phyloP scores from a whole-genome alignment of 1,140 invertebrate species.

The Cotesia chilonis region DNA sequence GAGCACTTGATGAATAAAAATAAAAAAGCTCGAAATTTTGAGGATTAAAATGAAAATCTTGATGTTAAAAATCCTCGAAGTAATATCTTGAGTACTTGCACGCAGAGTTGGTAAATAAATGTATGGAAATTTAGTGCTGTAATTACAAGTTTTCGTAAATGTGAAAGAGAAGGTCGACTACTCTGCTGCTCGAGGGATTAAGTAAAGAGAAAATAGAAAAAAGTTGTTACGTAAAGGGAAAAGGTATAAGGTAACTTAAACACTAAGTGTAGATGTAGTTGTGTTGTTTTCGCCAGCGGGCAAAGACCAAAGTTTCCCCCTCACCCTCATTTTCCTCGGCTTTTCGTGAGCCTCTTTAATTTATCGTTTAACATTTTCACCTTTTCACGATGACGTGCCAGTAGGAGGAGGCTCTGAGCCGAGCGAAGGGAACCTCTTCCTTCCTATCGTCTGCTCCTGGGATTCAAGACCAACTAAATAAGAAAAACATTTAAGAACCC shows the following conservation, averaged over 20 bases:
- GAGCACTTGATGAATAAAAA: no score
- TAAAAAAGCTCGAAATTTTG: no score
- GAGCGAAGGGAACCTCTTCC: not conserved
- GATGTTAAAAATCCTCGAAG: no score
- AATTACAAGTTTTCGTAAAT: constrained; percentile 9
- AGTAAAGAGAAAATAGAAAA: constrained; percentile 3
- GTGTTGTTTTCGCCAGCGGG: constrained; percentile 28
- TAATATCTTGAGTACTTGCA: no score
- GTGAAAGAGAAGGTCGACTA: not conserved
- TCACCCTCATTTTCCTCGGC: constrained; percentile 15
- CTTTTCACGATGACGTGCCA: constrained; percentile 17
- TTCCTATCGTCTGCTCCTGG: not conserved
- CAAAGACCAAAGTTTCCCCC: constrained; percentile 35
- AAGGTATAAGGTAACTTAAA: constrained; percentile 5
- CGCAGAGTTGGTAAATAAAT: not conserved
- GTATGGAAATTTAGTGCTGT: not conserved
- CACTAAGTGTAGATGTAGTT: constrained; percentile 1
- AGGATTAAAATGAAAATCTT: no score
- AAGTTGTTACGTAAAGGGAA: not conserved
- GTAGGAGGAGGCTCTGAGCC: not conserved
- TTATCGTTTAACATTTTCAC: constrained; percentile 30
- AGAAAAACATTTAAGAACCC: constrained; percentile 8
- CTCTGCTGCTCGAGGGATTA: not conserved
- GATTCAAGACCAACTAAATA: not conserved
- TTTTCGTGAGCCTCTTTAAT: constrained; percentile 24